phyloP scores from a whole-genome alignment of 2,797 vertebrate species.

The Pseudochromis fuscus region DNA sequence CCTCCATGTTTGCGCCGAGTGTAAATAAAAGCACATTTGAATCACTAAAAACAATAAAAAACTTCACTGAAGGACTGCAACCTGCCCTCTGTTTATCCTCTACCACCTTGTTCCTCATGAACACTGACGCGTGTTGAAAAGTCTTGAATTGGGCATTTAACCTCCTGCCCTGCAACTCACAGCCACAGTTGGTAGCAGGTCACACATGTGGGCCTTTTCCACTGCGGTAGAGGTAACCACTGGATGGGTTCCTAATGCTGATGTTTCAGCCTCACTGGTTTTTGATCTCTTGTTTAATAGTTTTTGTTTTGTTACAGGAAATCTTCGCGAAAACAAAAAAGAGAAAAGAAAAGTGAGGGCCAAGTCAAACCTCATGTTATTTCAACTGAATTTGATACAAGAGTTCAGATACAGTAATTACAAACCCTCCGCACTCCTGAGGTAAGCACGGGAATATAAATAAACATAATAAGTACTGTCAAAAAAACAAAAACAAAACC shows the following conservation, averaged over 20 bases:
- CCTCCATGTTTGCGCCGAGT: background rate
- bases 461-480: constrained; percentile 87
- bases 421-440: constrained; percentile 74
- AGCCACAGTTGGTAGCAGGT: constrained; percentile 68
- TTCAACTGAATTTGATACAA: constrained; percentile 75
- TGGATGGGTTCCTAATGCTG: constrained; percentile 49
- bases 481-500: constrained; percentile 79
- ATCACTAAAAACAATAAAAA: constrained; percentile 14
- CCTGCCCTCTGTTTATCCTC: constrained; percentile 69
- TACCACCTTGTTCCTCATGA: constrained; percentile 70
- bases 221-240: constrained; percentile 37
- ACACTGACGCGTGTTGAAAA: constrained; percentile 79
- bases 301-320: constrained; percentile 67
- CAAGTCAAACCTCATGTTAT: constrained; percentile 66
- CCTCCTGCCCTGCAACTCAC: constrained; percentile 66
- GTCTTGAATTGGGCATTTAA: constrained; percentile 78
- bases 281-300: constrained; percentile 69
- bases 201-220: constrained; percentile 59
- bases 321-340: constrained; percentile 32
- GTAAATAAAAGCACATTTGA: constrained; percentile 6
- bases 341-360: constrained; percentile 44
- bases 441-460: constrained; percentile 82
- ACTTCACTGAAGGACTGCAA: constrained; percentile 6
- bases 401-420: constrained; percentile 81
- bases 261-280: constrained; percentile 54